Evolutionary conservation across 1,140 invertebrate species (phyloP), one percentile per base, ranked within the genome.

Genomic region (Anastrepha obliqua): DNA sequence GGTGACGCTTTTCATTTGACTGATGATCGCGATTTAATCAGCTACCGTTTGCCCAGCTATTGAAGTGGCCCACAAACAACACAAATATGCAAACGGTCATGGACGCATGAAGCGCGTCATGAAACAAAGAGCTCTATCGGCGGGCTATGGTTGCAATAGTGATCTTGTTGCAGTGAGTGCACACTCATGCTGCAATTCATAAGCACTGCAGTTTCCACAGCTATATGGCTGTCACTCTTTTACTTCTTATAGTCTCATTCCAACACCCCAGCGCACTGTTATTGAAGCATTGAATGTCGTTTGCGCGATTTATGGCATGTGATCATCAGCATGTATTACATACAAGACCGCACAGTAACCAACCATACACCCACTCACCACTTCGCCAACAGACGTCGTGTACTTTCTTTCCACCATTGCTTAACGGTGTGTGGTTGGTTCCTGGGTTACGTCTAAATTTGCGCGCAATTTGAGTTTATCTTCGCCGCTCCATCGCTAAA

Each of bases 11-110:
- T 91, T 90, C 88, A 90, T 92, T 92, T 92, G 91, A 92, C 91
- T 92, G 91, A 92, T 92, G 91, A 92, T 90, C 90, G 90, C 89
- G 91, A 91, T 92, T 92, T 88, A 88, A 88, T 88, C 88, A 87
- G 88, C 88, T 88, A 88, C 87, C 74, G 88, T 87, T 85, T 81
- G 88, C 64, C 65, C 51, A 74, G 65, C 55, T 20, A 58, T 42
- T 78, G 51, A 74, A 67, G 64, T 85, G 78, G 87, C 59, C 29
- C 58, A 67, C 17, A 87, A 74, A 74, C 29, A n/a, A 42, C 11
- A 17, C 60, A 62, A 62, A 9, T 20, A 58, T 55, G 55, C 67
- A 15, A 58, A 55, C n/a, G 55, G 6, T 67, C 29, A 20, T 59
- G 67, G 51, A 39, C 17, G 47, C 51, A 64, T 29, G 51, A n/a